Percentiles rank a stretch among this genome's conserved stretches.
phyloP scores from a whole-genome alignment of 2,797 vertebrate species.

The Heteromormyrus szaboi region DNA sequence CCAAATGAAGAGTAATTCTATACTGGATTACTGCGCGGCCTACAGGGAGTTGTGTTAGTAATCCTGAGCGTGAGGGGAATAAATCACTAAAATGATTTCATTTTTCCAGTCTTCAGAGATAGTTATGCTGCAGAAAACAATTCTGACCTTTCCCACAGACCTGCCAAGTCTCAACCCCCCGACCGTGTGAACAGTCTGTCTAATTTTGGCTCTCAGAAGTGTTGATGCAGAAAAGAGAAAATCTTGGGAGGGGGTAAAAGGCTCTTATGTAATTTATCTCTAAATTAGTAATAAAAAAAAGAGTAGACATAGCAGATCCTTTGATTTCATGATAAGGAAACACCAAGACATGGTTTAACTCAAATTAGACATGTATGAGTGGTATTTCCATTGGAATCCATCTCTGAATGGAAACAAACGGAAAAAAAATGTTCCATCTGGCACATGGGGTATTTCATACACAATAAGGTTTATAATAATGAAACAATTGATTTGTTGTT shows the following conservation, averaged over 20 bases:
- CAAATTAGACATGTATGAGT: not conserved
- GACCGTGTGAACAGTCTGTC: not conserved
- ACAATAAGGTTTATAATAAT: not conserved
- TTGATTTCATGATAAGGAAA: not conserved
- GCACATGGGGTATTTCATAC: not conserved
- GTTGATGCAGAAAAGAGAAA: constrained; percentile 10
- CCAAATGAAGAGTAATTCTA: not conserved
- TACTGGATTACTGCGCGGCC: not conserved
- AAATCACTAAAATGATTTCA: not conserved
- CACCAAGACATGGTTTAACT: not conserved
- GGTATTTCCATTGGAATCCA: not conserved
- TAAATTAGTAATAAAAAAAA: not conserved
- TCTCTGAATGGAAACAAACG: not conserved
- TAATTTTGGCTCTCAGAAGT: not conserved
- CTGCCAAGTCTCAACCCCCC: constrained; percentile 2
- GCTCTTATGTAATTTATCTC: not conserved
- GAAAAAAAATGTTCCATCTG: not conserved
- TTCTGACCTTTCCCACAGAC: constrained; percentile 4
- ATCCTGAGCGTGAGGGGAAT: not conserved
- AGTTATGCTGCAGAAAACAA: not conserved
- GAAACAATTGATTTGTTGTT: not conserved
- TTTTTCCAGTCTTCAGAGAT: not conserved
- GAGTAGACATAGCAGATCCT: not conserved
- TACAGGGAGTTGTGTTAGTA: not conserved
- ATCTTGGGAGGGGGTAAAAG: not conserved